Base-by-base conservation (phyloP, 1,140 invertebrate species). In the Saxidomus purpurata region DNA sequence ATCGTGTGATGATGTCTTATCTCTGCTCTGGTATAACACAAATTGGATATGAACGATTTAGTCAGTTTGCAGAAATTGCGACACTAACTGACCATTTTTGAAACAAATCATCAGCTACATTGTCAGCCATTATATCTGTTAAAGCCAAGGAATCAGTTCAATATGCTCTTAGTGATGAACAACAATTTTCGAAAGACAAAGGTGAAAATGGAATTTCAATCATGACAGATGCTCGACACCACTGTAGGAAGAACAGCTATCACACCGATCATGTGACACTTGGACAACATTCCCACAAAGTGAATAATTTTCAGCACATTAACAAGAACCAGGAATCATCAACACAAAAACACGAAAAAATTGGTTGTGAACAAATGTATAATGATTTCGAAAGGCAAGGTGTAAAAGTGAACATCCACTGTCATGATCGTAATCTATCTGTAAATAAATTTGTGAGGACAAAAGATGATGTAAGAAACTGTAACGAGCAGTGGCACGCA, bases 311-410 rank as follows among this genome's bases (percentile, higher is more conserved):
- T 28, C 74, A 77, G 43, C 74, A 77, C 38, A 77, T 77, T 77
- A 77, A 4, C 3, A 77, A 77, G 31, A 49, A 38, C 3, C 38
- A 77, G 25, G 74, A 77, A 22, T 3, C 15, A 77, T 77, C 15
- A 11, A 49, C 74, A 43, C 74, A 43, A 28, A 38, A 43, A 43
- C 74, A 77, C 43, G 74, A 77, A 49, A 40, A 38, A 43, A 1
- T 77, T 43, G 74, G 74, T 28, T 77, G 74, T 77, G 47, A 40
- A 77, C 38, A 77, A 43, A 77, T 77, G 38, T 77, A 77, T n/a
- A 40, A 6, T 22, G 47, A 49, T 77, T 77, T 77, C 43, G 74
- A 77, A 47, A 49, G 47, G n/a, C 38, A 77, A 22, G 15, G 38
- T 8, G 38, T 77, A 43, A 40, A 38, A 22, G 74, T 77, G 11